Evolutionary conservation across 2,797 vertebrate genomes (phyloP).

Genomic region (Chaetophractus vellerosus): DNA sequence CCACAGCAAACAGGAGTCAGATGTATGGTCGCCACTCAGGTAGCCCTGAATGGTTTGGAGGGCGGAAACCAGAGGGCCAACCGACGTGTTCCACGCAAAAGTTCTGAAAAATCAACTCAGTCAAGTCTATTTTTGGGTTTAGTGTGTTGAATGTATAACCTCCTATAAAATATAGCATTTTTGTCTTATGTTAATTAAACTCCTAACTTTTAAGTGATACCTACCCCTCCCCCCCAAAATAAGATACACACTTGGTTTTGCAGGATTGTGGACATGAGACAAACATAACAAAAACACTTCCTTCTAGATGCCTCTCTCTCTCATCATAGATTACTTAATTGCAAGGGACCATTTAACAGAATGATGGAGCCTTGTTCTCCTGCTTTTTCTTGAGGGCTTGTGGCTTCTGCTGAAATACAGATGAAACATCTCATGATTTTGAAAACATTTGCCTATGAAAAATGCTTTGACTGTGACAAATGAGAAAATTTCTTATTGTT

Average conservation of each 20-base stretch:
- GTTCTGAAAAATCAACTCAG: neutral
- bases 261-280: neutral
- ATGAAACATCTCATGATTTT: neutral
- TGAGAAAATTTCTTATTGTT: neutral
- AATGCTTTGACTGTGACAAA: neutral
- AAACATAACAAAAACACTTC: neutral
- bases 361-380: neutral
- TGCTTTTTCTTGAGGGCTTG: neutral
- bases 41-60: neutral
- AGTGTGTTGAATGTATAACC: neutral
- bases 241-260: constrained; percentile 13
- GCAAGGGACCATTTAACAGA: neutral
- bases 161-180: neutral
- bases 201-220: neutral
- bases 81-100: no score
- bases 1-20: neutral
- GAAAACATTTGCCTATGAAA: constrained; percentile 5
- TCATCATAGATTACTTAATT: neutral
- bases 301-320: neutral
- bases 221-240: fast-evolving
- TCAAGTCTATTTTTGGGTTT: neutral
- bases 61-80: neutral
- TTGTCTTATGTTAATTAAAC: neutral
- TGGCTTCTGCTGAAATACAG: constrained; percentile 38
- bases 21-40: neutral